These are phyloP conservation scores for Trachemys scripta DNA, from an alignment of 2,113 vertebrate genomes.

Conservation along the genomic window DNA sequence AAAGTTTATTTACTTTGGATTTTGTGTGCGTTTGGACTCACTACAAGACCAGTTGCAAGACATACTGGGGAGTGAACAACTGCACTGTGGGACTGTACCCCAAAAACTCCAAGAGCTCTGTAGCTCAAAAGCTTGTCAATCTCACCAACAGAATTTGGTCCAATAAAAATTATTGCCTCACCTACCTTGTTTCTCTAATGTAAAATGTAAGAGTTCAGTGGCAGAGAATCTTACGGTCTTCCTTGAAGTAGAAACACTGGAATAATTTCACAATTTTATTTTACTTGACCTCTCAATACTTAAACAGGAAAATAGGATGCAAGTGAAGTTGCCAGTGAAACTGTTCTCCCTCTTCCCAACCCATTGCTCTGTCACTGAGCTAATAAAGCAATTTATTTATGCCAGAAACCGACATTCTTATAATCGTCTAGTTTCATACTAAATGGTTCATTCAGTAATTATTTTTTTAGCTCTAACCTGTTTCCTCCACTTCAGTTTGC, in stretches of 20 bases:
- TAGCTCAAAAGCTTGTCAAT: no score
- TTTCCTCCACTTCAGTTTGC: slow-evolving; percentile 55
- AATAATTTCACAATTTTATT: neutral
- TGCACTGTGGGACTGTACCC: no score
- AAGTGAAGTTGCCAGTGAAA: neutral
- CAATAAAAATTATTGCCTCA: no score
- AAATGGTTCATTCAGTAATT: slow-evolving; percentile 50
- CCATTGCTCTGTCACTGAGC: neutral
- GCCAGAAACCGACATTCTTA: slow-evolving; percentile 33
- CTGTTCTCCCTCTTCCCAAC: slow-evolving; percentile 7
- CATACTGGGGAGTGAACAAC: no score
- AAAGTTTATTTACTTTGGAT: neutral
- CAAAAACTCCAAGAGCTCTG: no score
- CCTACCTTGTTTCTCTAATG: neutral
- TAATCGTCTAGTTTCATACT: slow-evolving; percentile 48
- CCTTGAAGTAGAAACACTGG: neutral
- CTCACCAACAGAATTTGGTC: no score
- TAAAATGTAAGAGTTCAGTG: neutral
- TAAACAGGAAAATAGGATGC: neutral
- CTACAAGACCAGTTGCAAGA: no score
- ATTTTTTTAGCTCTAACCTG: slow-evolving; percentile 45
- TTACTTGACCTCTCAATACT: neutral
- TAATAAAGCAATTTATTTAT: slow-evolving; percentile 31
- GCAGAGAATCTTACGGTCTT: neutral
- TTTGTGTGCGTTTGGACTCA: neutral